Evolutionary conservation across 2,797 vertebrate genomes (phyloP), one percentile per base, ranked within the genome.

Genomic region (Aulostomus chinensis): DNA sequence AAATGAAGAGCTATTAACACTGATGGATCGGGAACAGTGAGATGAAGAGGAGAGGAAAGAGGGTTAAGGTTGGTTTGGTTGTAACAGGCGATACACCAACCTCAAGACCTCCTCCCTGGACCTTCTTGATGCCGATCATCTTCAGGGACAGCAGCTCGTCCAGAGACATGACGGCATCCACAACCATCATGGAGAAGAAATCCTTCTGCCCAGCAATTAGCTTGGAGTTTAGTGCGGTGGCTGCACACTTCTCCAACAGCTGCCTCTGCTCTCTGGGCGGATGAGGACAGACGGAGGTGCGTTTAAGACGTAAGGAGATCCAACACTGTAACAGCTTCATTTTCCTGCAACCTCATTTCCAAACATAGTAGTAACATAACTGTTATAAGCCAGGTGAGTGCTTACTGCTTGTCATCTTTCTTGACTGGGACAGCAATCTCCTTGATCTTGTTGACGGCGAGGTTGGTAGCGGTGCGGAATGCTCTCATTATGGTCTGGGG

Each of bases 41-140:
- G 51, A 17, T 20, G 0, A 20, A 25, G 12, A 4, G 7, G 0
- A 26, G 32, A 15, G 7, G 1, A 5, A 9, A 29, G 17, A 6
- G 6, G 20, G 15, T 14, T 16, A 35, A 35, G 14, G 7, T 9
- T 2, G 9, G 4, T 28, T 28, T 28, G 3, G 20, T 28, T 28
- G 26, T 9, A 10, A 28, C 7, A 28, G 9, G 9, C 9, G 15
- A 32, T 3, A 34, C 1, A 60, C 91, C 75, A 32, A 98, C 97
- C 91, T 98, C 96, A 1, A 98, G 82, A 14, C 87, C 96, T 24
- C 96, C 97, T 58, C 97, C 97, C 57, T 99, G 97, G 33, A 98
- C 95, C 76, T 99, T 99, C 92, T 99, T 99, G 61, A 99, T 94
- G 20, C 97, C 97, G 0, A 99, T 99, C 95, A 98, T 99, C 79